phyloP scores from a whole-genome alignment of 2,113 vertebrate genomes.

The Chloebia gouldiae region DNA sequence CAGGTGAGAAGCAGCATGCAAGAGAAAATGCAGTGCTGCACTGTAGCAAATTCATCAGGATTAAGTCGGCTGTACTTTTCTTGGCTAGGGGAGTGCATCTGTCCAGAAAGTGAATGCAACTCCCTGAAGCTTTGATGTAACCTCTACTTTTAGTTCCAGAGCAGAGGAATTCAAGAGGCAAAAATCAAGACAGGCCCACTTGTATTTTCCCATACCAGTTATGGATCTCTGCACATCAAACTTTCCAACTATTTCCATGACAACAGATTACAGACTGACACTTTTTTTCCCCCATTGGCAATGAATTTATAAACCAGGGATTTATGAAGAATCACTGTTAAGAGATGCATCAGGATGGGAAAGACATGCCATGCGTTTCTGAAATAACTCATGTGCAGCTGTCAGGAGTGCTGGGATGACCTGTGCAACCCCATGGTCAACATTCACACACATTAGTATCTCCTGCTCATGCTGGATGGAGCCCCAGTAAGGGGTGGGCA shows the following conservation, averaged over 20 bases:
- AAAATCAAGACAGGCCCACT: not conserved
- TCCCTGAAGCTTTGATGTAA: not conserved
- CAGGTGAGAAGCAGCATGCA: not conserved
- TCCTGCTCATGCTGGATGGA: not conserved
- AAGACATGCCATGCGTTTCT: not conserved
- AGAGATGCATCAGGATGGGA: constrained; percentile 52
- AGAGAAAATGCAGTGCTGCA: not conserved
- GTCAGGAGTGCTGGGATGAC: not conserved
- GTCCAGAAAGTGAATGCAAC: not conserved
- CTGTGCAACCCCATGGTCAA: constrained; percentile 3
- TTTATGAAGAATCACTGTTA: constrained; percentile 58
- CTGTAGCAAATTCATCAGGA: not conserved
- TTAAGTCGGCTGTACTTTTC: not conserved
- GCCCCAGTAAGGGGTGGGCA: constrained; percentile 8
- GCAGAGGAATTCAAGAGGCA: not conserved
- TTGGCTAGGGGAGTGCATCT: not conserved
- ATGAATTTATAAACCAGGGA: constrained; percentile 51
- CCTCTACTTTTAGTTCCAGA: not conserved
- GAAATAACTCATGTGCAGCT: constrained; percentile 53
- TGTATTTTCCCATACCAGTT: constrained; percentile 14
- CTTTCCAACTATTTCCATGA: constrained; percentile 66
- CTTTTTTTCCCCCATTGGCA: constrained; percentile 36
- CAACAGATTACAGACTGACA: constrained; percentile 55
- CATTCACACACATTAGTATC: constrained; percentile 17
- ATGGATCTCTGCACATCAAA: not conserved